Evolutionary conservation across 2,888 invertebrate genomes (phyloP), one percentile per base, ranked within the genome.

Genomic region (Drosophila limbata): DNA sequence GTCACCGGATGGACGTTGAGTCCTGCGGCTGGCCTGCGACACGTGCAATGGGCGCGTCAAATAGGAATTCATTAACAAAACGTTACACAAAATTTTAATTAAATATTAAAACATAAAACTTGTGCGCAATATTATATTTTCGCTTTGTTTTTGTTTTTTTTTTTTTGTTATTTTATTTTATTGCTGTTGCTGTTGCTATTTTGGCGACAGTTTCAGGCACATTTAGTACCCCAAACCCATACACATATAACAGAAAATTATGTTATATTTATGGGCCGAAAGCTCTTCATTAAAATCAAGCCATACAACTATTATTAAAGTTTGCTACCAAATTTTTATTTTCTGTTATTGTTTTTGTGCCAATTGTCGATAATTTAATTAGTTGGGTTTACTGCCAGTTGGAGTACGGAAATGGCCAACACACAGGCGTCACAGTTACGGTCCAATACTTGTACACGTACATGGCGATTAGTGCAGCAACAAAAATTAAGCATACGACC

Each of bases 11-110:
- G 63, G 63, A 48, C 47, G 47, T 9, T 19, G 35, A 42, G 57
- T 35, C 82, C 77, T 81, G 70, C 65, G 80, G 78, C 81, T 35
- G 67, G 76, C 60, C 55, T 51, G 74, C 76, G 85, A 81, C 84
- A 81, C 84, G 85, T 81, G 81, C 83, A 71, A 65, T 73, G 71
- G 44, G 63, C 79, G 88, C 85, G 83, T 77, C 88, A 85, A 85
- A 85, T 88, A 77, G 73, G 79, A 85, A 85, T 85, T 88, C 88
- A 85, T 85, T 85, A 85, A 85, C 81, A 88, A 88, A 85, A 85
- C 75, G 85, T 81, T 85, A 88, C 77, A 85, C 88, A 83, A 85
- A 77, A 85, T 85, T 85, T 87, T 85, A 87, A 85, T 85, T 85
- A 85, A 85, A 85, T 85, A 85, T 85, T 85, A 85, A 85, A 85